Percentiles rank a stretch among this genome's conserved stretches.
Evolutionary conservation across 2,888 invertebrate genomes (phyloP).

Genomic region (Thecocarcelia acutangulata): DNA sequence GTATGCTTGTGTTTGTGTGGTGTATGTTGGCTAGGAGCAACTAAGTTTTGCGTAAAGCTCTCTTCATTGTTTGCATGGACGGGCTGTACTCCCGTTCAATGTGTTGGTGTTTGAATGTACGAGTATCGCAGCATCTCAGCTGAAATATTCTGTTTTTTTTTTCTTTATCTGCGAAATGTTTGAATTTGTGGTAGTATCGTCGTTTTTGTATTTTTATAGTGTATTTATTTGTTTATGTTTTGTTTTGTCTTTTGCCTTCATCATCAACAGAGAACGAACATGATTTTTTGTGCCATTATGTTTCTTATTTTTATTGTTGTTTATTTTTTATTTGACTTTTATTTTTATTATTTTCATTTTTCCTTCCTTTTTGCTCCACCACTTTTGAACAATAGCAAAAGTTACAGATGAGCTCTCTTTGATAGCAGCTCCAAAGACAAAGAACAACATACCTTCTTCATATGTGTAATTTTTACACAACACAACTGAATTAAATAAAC

Average conservation of each 20-base stretch:
- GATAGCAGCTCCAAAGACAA: neutral
- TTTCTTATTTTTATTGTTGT: slow-evolving; percentile 42
- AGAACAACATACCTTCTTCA: no score
- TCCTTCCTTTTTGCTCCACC: slow-evolving; percentile 22
- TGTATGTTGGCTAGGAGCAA: slow-evolving; percentile 23
- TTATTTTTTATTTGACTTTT: slow-evolving; percentile 32
- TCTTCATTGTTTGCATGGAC: slow-evolving; percentile 14
- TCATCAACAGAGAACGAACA: slow-evolving; percentile 60
- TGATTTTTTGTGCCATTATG: slow-evolving; percentile 49
- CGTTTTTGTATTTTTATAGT: neutral
- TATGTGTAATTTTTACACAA: no score
- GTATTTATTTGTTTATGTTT: slow-evolving; percentile 45
- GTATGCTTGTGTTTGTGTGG: neutral
- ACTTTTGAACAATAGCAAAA: slow-evolving; percentile 3
- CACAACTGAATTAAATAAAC: no score
- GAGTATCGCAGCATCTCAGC: slow-evolving; percentile 63
- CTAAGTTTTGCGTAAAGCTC: slow-evolving; percentile 19
- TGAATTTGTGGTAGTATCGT: slow-evolving; percentile 21
- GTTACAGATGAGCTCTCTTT: neutral
- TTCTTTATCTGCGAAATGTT: neutral
- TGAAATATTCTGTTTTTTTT: slow-evolving; percentile 9
- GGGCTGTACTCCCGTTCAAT: no score
- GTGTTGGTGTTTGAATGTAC: slow-evolving; percentile 33
- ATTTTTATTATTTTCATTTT: slow-evolving; percentile 46
- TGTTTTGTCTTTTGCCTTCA: slow-evolving; percentile 56